Conservation (phyloP, 2,797 vertebrate genomes). For the Pteropus rufus region DNA sequence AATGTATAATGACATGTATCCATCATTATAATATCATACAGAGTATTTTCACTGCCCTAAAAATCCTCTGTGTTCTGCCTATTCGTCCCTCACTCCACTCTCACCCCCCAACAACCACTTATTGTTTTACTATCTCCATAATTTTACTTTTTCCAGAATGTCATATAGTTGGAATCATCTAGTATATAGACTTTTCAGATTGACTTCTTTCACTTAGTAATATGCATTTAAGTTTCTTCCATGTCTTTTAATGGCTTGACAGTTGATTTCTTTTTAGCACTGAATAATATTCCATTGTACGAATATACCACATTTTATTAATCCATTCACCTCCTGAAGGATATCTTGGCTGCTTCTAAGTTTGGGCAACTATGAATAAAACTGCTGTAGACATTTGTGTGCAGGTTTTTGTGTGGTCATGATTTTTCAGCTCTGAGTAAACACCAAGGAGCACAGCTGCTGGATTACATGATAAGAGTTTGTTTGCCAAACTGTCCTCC, state of each 20-base stretch:
- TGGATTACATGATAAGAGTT: not conserved
- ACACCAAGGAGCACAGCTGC: not conserved
- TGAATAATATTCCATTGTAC: not conserved
- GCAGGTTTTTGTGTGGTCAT: not conserved
- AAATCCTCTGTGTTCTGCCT: not conserved
- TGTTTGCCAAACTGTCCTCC: not conserved
- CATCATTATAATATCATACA: no score
- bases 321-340: not conserved
- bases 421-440: not conserved
- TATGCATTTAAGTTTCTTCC: not conserved
- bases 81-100: not conserved
- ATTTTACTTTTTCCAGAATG: not conserved
- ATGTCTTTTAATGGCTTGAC: not conserved
- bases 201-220: no score
- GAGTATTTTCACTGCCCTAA: not conserved
- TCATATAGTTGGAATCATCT: not conserved
- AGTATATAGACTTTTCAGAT: not conserved
- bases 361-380: not conserved
- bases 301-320: not conserved
- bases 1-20: not conserved
- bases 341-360: not conserved
- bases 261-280: not conserved
- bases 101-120: not conserved
- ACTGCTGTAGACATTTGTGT: not conserved
- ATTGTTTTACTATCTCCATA: not conserved